Evolutionary conservation across 35 echinoderm and acorn worm species (phyloP).

Genomic region (Strongylocentrotus purpuratus): DNA sequence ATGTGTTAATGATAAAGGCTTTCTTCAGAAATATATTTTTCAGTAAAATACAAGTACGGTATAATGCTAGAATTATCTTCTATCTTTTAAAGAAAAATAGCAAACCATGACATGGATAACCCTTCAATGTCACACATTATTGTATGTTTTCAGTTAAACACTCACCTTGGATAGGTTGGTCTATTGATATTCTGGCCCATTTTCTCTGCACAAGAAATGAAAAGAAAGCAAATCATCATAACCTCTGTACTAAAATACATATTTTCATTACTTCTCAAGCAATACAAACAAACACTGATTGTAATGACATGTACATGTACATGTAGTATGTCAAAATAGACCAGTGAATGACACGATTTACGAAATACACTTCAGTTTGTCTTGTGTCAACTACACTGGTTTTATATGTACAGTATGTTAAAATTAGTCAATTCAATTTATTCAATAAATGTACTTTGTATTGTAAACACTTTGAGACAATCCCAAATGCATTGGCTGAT

Average conservation of each 20-base stretch:
- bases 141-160: not conserved
- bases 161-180: conserved; percentile 73
- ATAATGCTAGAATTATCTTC: not conserved
- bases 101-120: not conserved
- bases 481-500: no score
- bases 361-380: no score
- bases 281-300: not conserved
- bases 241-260: not conserved
- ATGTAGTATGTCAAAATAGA: no score
- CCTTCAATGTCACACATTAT: no score
- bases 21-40: not conserved
- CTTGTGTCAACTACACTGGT: no score
- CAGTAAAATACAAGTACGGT: not conserved
- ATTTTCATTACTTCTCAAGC: not conserved
- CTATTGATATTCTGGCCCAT: conserved; percentile 76
- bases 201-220: conserved; percentile 64
- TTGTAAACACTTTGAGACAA: no score
- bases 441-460: no score
- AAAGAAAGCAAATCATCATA: not conserved
- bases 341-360: no score
- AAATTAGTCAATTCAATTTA: no score
- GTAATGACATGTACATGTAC: not conserved
- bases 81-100: not conserved
- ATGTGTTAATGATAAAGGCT: not conserved
- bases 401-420: no score